A percentile compares a stretch with the other conserved stretches of the same genome.
Conservation (phyloP, 92 coral and sea anemone species). For the Porites lobata region DNA sequence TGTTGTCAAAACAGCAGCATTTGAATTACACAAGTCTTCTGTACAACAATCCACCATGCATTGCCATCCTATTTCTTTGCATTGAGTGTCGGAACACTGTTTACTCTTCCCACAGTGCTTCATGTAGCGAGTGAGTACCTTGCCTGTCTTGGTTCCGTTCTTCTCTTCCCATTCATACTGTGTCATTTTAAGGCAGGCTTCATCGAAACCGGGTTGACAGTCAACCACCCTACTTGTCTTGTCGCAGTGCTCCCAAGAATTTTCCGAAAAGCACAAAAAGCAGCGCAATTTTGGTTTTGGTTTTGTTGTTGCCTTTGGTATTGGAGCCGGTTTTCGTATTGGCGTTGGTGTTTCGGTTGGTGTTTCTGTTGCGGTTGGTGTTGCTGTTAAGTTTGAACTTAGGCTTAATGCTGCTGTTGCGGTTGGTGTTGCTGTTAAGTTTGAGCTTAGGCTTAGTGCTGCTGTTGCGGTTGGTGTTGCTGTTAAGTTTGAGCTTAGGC, state of each 20-base stretch:
- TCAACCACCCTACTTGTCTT: background rate
- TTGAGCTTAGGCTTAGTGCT: too few relatives aligned
- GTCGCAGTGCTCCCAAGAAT: background rate
- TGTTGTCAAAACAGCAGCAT: background rate
- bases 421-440: too few relatives aligned
- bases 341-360: too few relatives aligned
- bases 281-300: background rate
- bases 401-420: too few relatives aligned
- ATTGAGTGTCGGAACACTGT: background rate
- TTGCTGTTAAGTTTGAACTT: too few relatives aligned
- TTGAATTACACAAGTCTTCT: slow-evolving; percentile 18
- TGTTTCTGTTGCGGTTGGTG: too few relatives aligned
- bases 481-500: too few relatives aligned
- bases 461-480: too few relatives aligned
- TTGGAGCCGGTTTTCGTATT: too few relatives aligned
- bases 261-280: background rate
- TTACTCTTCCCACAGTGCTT: background rate
- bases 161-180: background rate
- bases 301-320: background rate
- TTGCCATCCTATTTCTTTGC: background rate
- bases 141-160: background rate
- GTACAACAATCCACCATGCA: slow-evolving; percentile 13
- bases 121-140: background rate
- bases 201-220: background rate
- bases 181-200: background rate